Evolutionary conservation across 1,140 invertebrate genomes (phyloP).

Genomic region (Bombus haemorrhoidalis): DNA sequence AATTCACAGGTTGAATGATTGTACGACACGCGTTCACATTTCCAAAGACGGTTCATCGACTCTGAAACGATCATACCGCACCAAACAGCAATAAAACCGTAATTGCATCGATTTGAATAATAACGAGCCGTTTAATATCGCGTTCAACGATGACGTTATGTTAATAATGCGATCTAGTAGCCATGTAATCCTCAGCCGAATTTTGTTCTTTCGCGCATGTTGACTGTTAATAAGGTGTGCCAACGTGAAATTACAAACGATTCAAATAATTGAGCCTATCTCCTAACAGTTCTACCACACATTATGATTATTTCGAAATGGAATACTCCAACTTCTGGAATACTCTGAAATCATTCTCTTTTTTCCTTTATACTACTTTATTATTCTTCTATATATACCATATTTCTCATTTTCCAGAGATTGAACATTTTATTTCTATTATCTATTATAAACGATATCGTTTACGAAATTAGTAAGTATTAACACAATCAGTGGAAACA

Average conservation of each 20-base stretch:
- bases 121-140: conserved; percentile 23
- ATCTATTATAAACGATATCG: too few species aligned
- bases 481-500: too few species aligned
- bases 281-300: not conserved
- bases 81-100: conserved; percentile 14
- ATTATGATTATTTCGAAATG: not conserved
- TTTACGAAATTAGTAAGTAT: too few species aligned
- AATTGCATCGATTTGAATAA: conserved; percentile 30
- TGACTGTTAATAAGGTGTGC: conserved; percentile 25
- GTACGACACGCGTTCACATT: not conserved
- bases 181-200: conserved; percentile 2
- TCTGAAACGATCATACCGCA: not conserved
- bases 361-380: too few species aligned
- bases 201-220: conserved; percentile 14
- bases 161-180: not conserved
- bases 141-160: conserved; percentile 19
- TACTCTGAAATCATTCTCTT: too few species aligned
- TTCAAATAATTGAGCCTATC: not conserved
- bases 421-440: too few species aligned
- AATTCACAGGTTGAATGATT: not conserved
- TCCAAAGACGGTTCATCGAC: not conserved
- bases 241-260: not conserved
- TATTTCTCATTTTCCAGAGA: too few species aligned
- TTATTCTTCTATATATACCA: too few species aligned
- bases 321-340: too few species aligned